Base-by-base conservation (phyloP, 2,888 invertebrate genomes). In the Sphaerophoria rueppellii region DNA sequence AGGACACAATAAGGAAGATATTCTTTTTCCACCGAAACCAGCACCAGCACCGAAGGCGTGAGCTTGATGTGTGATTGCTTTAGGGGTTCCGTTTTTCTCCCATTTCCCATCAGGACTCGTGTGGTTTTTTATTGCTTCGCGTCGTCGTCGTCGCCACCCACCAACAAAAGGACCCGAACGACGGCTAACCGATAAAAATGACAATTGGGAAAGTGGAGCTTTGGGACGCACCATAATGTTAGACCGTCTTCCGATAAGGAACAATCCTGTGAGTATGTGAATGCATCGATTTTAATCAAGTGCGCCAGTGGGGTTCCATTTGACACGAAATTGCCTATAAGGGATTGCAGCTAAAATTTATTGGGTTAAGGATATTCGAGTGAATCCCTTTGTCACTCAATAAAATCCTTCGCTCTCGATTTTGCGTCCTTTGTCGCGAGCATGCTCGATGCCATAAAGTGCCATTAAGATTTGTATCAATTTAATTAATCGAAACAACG, bases 401-500 rank as follows among this genome's bases (percentile, higher is more conserved):
- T 67, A 37, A 52, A 52, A 67, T 52, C 65, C 24, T 24, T 24
- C 24, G 24, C 24, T 24, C 24, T 24, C 24, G 24, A 67, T 7
- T 24, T 12, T 43, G 12, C 40, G 40, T 40, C 16, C 16, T 58
- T 58, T 58, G 16, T 37, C 43, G 9, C 7, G n/a, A 16, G 11
- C 50, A 12, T 34, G 5, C n/a, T n/a, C 16, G 14, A 48, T 61
- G 40, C 34, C 65, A 61, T 61, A 43, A 50, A 34, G 32, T n/a
- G 24, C 34, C 50, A 70, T 82, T 63, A 70, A 74, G 78, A 74
- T 74, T 74, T 74, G 57, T 65, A 82, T 82, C 82, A 65, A 78
- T 65, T 74, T 82, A 78, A 82, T 82, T 82, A 82, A 82, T 82
- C 78, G 65, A 82, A 78, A 69, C n/a, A 48, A 55, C 48, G 58